Evolutionary conservation across 2,113 vertebrate species (phyloP).

Genomic region (Copsychus sechellarum): DNA sequence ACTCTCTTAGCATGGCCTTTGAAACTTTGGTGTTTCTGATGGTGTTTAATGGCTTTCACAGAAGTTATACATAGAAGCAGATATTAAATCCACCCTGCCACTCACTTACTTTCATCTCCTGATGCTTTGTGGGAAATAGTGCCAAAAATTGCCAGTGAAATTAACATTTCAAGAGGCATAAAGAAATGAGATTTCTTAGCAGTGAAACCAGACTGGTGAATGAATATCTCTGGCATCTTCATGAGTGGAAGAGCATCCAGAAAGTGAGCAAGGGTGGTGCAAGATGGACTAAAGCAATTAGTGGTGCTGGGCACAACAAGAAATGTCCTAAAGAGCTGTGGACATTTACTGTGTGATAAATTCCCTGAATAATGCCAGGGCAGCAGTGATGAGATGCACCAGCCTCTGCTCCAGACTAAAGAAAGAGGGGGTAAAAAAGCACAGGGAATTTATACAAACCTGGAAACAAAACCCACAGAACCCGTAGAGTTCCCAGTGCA

Average conservation of each 20-base stretch:
- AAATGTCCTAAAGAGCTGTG: not conserved
- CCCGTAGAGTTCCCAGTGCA: not conserved
- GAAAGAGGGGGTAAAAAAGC: not conserved
- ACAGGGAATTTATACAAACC: not conserved
- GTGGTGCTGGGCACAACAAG: not conserved
- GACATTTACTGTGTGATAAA: not conserved
- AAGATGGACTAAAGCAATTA: not conserved
- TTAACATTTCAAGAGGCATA: not conserved
- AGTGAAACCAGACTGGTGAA: not conserved
- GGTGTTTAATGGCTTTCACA: not conserved
- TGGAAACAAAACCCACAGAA: not conserved
- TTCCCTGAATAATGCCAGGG: not conserved
- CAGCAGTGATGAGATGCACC: not conserved
- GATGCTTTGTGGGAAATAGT: not conserved
- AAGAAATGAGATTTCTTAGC: not conserved
- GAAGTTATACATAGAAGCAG: not conserved
- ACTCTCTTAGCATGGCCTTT: not conserved
- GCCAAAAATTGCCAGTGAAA: not conserved
- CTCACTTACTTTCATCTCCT: not conserved
- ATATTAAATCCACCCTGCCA: not conserved
- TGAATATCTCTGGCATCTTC: not conserved
- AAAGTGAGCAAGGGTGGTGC: not conserved
- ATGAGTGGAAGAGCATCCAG: not conserved
- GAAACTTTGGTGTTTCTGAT: not conserved
- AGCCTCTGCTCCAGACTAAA: not conserved